These are phyloP conservation scores for Sesia bembeciformis DNA, from an alignment of 2,888 invertebrate species.

Conservation along the genomic window DNA sequence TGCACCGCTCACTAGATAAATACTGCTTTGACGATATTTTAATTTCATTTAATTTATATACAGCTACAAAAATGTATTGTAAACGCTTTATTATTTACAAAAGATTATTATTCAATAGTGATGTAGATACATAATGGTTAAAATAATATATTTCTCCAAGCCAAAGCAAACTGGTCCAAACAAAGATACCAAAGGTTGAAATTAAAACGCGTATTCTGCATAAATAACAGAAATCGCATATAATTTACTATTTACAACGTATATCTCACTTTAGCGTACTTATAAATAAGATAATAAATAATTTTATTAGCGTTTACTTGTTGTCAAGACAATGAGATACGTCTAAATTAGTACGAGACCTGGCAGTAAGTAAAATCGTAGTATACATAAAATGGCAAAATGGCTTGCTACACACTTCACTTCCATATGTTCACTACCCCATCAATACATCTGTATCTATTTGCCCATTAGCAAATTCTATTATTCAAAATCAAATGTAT, in stretches of 20 bases:
- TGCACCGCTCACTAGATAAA: slow-evolving; percentile 20
- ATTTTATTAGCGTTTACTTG: too few species aligned
- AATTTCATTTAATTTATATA: slow-evolving; percentile 28
- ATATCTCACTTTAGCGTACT: not conserved
- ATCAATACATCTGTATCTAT: too few species aligned
- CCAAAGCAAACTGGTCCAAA: slow-evolving; percentile 5
- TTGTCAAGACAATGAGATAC: too few species aligned
- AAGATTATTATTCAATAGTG: slow-evolving; percentile 9
- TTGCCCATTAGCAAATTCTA: too few species aligned
- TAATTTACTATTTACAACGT: not conserved
- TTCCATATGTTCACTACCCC: too few species aligned
- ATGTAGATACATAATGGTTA: not conserved
- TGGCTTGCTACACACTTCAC: too few species aligned
- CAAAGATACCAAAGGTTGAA: slow-evolving; percentile 20
- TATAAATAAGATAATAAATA: too few species aligned
- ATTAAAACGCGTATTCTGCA: not conserved
- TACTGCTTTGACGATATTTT: too few species aligned
- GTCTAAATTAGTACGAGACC: too few species aligned
- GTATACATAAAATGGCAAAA: too few species aligned
- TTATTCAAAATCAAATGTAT: too few species aligned
- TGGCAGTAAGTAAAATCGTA: too few species aligned
- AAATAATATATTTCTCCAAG: not conserved
- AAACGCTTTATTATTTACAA: slow-evolving; percentile 39
- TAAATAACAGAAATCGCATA: not conserved
- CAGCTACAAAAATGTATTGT: slow-evolving; percentile 28